Percentiles rank a stretch among this genome's conserved stretches.
Evolutionary conservation across 1,140 invertebrate species (phyloP).

Genomic region (Luehdorfia chinensis): DNA sequence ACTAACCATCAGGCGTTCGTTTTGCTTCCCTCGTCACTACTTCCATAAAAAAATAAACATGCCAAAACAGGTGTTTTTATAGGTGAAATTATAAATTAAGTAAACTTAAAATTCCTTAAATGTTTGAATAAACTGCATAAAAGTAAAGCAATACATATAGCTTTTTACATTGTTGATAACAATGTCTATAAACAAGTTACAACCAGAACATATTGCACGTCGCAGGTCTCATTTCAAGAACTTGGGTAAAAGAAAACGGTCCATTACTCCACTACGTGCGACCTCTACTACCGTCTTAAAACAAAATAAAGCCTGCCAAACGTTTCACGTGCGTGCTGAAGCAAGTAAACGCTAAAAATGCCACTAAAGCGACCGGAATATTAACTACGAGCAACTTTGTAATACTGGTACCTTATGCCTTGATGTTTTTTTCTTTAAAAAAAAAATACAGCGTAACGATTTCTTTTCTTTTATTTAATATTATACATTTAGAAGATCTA

Average conservation of each 20-base stretch:
- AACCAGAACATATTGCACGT: conserved; percentile 14
- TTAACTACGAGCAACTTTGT: conserved; percentile 8
- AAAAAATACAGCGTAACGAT: too few species aligned
- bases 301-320: conserved; percentile 15
- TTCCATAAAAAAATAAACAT: too few species aligned
- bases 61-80: too few species aligned
- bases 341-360: conserved; percentile 15
- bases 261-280: conserved; percentile 15
- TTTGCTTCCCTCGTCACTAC: too few species aligned
- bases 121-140: too few species aligned
- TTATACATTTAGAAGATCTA: neutral
- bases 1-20: too few species aligned
- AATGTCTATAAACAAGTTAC: conserved; percentile 15
- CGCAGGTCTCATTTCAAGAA: conserved; percentile 9
- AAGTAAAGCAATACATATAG: neutral
- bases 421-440: neutral
- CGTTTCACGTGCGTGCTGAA: conserved; percentile 7
- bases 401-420: neutral
- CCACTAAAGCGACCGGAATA: conserved; percentile 11
- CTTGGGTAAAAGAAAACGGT: conserved; percentile 13
- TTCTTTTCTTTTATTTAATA: neutral
- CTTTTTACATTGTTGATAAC: conserved; percentile 13
- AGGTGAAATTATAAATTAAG: too few species aligned
- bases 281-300: conserved; percentile 8
- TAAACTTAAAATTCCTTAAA: too few species aligned